Evolutionary conservation across 2,888 invertebrate genomes (phyloP), one percentile per base, ranked within the genome.

Genomic region (Acanthosepion lycidas): DNA sequence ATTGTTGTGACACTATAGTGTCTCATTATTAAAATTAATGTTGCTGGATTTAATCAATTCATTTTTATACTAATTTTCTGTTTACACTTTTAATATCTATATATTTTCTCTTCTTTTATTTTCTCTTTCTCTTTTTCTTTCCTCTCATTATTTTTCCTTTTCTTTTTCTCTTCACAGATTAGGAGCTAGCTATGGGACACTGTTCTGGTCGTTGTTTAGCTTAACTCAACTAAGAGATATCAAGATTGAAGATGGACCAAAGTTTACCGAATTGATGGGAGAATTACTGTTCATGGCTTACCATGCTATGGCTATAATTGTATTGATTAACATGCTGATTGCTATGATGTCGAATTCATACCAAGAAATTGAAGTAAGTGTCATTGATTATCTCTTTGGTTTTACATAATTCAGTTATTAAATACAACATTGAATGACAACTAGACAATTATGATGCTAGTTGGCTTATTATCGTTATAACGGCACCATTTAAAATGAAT

Each of bases 261-360:
- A 96, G 51, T 97, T 97, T 96, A 97, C 97, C n/a, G 97, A 97
- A 95, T 96, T 96, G 94, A 97, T 97, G 59, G 97, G 97, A 4
- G 97, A 97, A 95, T 96, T 97, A 53, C 96, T 98, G 93, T 97
- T 98, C 94, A 97, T 97, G 96, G 97, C 97, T 53, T 98, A 98
- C 96, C 97, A 97, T 95, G 97, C 97, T 94, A 97, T 97, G 97
- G 97, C 97, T 91, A 97, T 97, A 96, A 97, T 97, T n/a, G 97
- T 98, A 9, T 97, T 98, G 95, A 97, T 97, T 95, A 98, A 98
- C 96, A 98, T 98, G 97, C 97, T 98, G 91, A 98, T 98, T 95
- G 98, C 98, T 95, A 98, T 98, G 98, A 98, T 98, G 97, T 97
- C 97, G 92, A 97, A 97, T 95, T 97, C 97, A 18, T 98, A 97